Evolutionary conservation across 2,888 invertebrate genomes (phyloP).

Genomic region (Formica aserva): DNA sequence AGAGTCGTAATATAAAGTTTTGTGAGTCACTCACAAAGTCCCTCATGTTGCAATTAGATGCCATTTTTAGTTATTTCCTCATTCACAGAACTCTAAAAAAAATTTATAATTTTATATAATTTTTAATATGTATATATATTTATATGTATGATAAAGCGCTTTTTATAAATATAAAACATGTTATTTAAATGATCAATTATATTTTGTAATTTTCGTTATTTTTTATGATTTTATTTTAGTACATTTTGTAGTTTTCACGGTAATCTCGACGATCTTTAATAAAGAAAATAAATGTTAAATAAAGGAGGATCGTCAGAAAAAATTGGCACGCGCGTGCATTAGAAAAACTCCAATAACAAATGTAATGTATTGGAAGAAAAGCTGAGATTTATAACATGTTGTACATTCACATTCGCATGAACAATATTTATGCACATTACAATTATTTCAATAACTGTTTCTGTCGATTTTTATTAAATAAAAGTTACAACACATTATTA

Average conservation of each 20-base stretch:
- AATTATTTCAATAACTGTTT: background rate
- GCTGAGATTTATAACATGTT: background rate
- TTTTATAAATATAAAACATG: background rate
- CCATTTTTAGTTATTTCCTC: background rate
- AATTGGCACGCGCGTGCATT: background rate
- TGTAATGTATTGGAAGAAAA: background rate
- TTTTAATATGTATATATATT: background rate
- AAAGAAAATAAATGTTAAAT: background rate
- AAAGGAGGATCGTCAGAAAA: background rate
- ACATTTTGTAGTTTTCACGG: background rate
- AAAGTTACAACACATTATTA: background rate
- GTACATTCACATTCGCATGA: background rate
- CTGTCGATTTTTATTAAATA: background rate
- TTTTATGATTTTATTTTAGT: background rate
- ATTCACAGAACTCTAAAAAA: background rate
- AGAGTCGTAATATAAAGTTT: slow-evolving; percentile 71
- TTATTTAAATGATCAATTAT: background rate
- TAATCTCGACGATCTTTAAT: background rate
- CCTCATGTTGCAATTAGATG: background rate
- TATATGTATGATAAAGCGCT: background rate
- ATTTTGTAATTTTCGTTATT: background rate
- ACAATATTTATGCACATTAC: background rate
- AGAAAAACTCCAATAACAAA: background rate
- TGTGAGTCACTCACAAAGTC: slow-evolving; percentile 65
- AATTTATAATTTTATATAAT: background rate